Conservation (phyloP, 2,888 invertebrate species). For the Therioaphis trifolii region DNA sequence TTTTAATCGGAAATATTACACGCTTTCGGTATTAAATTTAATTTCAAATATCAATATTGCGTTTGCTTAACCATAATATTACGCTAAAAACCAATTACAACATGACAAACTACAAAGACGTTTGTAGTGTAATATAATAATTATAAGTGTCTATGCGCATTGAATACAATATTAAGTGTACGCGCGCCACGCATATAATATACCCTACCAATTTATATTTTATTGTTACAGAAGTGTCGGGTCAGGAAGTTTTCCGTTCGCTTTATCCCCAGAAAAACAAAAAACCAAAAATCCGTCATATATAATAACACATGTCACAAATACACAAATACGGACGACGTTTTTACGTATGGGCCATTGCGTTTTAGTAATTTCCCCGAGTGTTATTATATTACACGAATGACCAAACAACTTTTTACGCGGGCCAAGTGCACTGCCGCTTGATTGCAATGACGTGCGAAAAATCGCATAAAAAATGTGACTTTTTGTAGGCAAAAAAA, state of each 20-base stretch:
- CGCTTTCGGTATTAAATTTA: no score
- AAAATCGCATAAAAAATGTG: constrained; percentile 21
- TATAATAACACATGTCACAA: constrained; percentile 18
- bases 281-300: constrained; percentile 24
- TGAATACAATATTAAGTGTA: no score
- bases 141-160: no score
- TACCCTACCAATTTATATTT: background rate
- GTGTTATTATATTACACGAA: constrained; percentile 32
- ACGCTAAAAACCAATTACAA: no score
- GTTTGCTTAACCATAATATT: no score
- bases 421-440: background rate
- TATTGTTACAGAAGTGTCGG: background rate
- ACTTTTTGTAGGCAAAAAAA: background rate
- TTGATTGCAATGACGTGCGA: constrained; percentile 44
- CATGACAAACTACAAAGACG: no score
- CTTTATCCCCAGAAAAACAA: constrained; percentile 9
- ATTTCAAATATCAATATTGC: no score
- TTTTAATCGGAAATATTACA: no score
- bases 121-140: no score
- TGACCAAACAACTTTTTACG: constrained; percentile 43
- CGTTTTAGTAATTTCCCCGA: background rate
- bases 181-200: no score
- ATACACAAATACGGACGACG: background rate
- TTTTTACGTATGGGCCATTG: constrained; percentile 23
- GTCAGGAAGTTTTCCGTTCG: background rate